A percentile compares a stretch with the other conserved stretches of the same genome.
These are phyloP conservation scores for Pterobdella sp. DNA, from an alignment of 2,888 invertebrate species.

Conservation along the genomic window DNA sequence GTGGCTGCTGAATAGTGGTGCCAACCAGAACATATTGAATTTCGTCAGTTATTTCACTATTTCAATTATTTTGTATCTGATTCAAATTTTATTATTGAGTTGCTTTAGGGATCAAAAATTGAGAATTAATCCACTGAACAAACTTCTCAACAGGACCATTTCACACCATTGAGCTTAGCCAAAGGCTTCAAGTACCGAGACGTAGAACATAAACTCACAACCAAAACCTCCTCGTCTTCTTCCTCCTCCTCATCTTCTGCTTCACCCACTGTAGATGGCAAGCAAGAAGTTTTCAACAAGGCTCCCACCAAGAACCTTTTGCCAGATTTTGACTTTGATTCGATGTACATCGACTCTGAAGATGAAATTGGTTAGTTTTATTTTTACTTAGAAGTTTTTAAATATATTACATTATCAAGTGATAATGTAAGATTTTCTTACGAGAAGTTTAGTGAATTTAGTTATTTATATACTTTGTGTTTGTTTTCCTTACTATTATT, in stretches of 20 bases:
- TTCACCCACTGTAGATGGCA: background rate
- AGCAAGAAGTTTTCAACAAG: too few species aligned
- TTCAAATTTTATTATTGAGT: too few species aligned
- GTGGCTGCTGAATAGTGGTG: slow-evolving; percentile 2
- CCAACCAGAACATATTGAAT: slow-evolving; percentile 7
- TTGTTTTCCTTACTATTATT: background rate
- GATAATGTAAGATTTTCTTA: background rate
- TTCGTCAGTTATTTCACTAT: background rate
- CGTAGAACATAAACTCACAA: background rate
- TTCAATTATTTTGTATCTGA: background rate
- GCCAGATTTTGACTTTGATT: slow-evolving; percentile 5
- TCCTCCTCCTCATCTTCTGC: background rate
- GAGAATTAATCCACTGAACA: background rate
- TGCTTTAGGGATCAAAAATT: background rate
- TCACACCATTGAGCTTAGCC: background rate
- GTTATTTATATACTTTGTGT: background rate
- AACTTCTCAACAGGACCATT: background rate
- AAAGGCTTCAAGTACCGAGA: background rate
- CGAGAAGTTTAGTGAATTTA: background rate
- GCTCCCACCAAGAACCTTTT: too few species aligned
- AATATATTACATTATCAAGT: background rate
- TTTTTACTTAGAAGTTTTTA: background rate
- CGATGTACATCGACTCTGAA: slow-evolving; percentile 9
- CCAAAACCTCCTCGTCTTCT: background rate
- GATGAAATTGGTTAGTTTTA: slow-evolving; percentile 21